Evolutionary conservation across 2,113 vertebrate genomes (phyloP).

Genomic region (Chlorodrepanis virens): DNA sequence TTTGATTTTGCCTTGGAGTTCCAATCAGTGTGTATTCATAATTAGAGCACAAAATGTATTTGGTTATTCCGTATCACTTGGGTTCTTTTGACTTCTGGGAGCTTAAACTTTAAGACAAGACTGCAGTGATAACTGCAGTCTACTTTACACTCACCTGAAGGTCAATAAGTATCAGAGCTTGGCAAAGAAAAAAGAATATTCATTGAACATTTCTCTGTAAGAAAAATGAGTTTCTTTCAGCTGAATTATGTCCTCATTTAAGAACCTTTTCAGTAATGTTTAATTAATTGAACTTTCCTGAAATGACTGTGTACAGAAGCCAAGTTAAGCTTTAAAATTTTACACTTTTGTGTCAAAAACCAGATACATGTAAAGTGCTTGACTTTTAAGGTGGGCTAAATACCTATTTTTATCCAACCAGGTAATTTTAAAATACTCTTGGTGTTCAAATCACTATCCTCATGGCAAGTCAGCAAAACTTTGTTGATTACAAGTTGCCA

Average conservation of each 20-base stretch:
- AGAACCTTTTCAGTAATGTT: background rate
- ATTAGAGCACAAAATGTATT: background rate
- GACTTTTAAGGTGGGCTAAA: background rate
- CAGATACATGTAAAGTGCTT: background rate
- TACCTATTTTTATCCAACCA: background rate
- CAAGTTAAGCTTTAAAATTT: background rate
- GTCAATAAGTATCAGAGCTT: background rate
- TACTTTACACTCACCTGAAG: background rate
- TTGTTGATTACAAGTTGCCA: background rate
- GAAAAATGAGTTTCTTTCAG: background rate
- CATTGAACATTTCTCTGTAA: background rate
- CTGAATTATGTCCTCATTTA: background rate
- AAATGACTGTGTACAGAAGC: background rate
- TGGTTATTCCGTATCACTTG: background rate
- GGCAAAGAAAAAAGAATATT: background rate
- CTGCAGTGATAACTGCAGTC: background rate
- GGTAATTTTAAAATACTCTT: background rate
- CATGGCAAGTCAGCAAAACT: background rate
- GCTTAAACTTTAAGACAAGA: background rate
- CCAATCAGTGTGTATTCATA: background rate
- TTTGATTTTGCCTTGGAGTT: background rate
- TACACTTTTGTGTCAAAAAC: background rate
- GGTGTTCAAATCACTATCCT: background rate
- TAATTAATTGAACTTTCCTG: slow-evolving; percentile 20
- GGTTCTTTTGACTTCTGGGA: background rate